Evolutionary conservation across 1,140 invertebrate species (phyloP).

Genomic region (Tribolium madens): DNA sequence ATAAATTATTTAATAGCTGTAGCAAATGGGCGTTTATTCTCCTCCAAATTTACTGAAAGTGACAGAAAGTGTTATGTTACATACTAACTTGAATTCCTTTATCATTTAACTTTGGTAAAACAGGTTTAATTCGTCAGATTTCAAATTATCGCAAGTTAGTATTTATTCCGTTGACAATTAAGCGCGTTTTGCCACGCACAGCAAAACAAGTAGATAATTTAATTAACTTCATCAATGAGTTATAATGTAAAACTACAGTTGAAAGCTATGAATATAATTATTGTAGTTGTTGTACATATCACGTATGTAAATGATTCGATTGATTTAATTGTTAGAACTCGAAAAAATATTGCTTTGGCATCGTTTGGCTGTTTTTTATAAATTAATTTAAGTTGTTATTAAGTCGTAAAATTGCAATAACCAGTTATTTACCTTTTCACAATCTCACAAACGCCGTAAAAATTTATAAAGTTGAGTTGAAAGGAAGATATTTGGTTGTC

Average conservation of each 20-base stretch:
- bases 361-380: too few relatives aligned
- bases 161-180: background rate
- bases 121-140: background rate
- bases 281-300: background rate
- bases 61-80: slow-evolving; percentile 10
- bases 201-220: background rate
- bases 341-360: background rate
- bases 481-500: background rate
- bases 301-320: background rate
- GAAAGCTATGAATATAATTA: background rate
- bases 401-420: background rate
- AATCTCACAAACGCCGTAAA: background rate
- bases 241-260: background rate
- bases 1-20: background rate
- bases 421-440: background rate
- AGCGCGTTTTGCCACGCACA: background rate
- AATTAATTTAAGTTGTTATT: background rate
- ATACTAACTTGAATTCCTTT: slow-evolving; percentile 10
- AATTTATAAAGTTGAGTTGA: background rate
- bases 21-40: slow-evolving; percentile 8
- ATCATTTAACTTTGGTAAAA: slow-evolving; percentile 9
- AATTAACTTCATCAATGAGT: background rate
- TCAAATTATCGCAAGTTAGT: slow-evolving; percentile 9
- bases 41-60: slow-evolving; percentile 1
- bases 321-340: background rate